A percentile compares a stretch with the other conserved stretches of the same genome.
Evolutionary conservation across 2,797 vertebrate genomes (phyloP).

Genomic region (Kryptolebias ocellatus): DNA sequence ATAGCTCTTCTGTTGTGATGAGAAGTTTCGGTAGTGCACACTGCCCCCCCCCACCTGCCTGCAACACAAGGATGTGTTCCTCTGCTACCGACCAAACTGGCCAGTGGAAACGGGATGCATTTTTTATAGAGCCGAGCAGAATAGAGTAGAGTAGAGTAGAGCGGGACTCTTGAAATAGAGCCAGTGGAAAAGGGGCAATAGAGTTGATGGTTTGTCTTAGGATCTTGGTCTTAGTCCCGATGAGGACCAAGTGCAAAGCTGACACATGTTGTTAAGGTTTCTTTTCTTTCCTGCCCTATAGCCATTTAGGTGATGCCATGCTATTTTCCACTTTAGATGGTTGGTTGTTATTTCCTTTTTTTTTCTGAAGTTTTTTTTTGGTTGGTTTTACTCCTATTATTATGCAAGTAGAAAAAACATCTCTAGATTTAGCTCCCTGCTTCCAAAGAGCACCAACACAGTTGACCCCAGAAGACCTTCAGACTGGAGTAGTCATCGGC

Average conservation of each 20-base stretch:
- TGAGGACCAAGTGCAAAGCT: constrained; percentile 25
- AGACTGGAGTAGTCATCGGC: constrained; percentile 1
- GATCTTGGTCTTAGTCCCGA: constrained; percentile 26
- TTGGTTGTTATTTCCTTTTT: constrained; percentile 35
- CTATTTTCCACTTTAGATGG: constrained; percentile 65
- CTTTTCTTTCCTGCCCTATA: constrained; percentile 24
- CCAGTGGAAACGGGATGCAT: no score
- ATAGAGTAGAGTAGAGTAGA: no score
- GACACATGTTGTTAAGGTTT: constrained; percentile 23
- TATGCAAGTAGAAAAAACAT: constrained; percentile 42
- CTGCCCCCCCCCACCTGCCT: no score
- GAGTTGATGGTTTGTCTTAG: not conserved
- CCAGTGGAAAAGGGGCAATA: no score
- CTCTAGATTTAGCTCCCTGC: constrained; percentile 43
- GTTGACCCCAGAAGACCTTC: constrained; percentile 30
- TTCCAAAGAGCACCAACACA: constrained; percentile 20
- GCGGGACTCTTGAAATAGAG: no score
- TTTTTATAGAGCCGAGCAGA: no score
- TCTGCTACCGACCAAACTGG: no score
- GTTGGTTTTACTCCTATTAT: constrained; percentile 50
- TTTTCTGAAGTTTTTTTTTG: constrained; percentile 32
- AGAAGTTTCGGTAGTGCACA: no score
- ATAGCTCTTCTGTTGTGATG: no score
- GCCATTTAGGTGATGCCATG: constrained; percentile 45
- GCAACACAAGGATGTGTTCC: no score